Base-by-base conservation (phyloP, 2,113 vertebrate genomes). In the Clarias magur region DNA sequence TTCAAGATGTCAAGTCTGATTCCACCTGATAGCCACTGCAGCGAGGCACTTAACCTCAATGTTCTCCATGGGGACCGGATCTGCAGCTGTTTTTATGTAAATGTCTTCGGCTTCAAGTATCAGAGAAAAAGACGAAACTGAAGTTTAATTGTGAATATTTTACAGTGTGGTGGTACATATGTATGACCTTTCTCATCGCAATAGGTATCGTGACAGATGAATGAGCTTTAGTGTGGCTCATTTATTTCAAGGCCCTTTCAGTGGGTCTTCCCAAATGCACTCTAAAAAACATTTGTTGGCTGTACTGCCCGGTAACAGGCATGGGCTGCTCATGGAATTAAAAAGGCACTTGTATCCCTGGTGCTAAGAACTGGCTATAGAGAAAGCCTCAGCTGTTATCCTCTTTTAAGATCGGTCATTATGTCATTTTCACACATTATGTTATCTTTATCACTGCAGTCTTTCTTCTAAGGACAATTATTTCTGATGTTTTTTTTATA, bases 1-100 rank as follows among this genome's bases (percentile, higher is more conserved):
- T 82, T 86, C 65, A 82, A 62, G 15, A 72, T 82, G 67, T 82
- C 85, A 82, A 62, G 85, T 59, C 72, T 86, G 65, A 82, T 86
- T 80, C 65, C 65, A 80, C 53, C 62, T n/a, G 85, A 80, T 80
- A 25, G 76, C 75, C 75, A 68, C 75, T 34, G 75, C 75, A 86
- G 85, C 56, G 42, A 53, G 56, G 78, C 78, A 81, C 85, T 86
- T 81, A 86, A 86, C 78, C 75, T 56, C 75, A 38, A 38, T 54
- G 63, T 68, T 54, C 60, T 80, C 75, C 70, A 67, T 25, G 38
- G 27, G 62, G 42, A 63, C 7, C 12, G 42, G 57, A 68, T 21
- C 34, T 80, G 62, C 62, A n/a, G n/a, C 76, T 80, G 62, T 30
- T 76, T 81, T 81, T 81, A 81, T 85, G 83, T 76, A 76, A 85